Percentiles rank a stretch among this genome's conserved stretches.
These are phyloP conservation scores for Circaetus gallicus DNA, from an alignment of 2,113 vertebrate species.

Conservation along the genomic window DNA sequence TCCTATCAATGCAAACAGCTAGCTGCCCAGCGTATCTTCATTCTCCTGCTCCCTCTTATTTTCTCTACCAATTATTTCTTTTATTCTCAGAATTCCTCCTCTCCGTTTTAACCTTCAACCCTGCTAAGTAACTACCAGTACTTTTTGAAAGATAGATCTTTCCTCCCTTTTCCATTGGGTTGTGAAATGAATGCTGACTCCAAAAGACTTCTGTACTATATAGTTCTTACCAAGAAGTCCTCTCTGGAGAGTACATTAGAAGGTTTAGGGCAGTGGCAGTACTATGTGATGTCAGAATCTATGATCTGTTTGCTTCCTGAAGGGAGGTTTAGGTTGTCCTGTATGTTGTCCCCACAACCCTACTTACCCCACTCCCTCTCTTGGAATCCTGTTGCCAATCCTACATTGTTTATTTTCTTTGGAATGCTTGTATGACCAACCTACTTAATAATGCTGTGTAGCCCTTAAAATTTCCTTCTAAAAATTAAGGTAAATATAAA, in stretches of 20 bases:
- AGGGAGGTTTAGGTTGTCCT: neutral
- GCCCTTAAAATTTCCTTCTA: neutral
- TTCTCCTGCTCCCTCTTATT: neutral
- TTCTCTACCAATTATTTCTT: neutral
- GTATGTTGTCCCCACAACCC: neutral
- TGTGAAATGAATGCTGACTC: neutral
- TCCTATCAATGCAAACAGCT: neutral
- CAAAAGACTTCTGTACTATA: neutral
- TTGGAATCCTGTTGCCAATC: neutral
- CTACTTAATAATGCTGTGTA: neutral
- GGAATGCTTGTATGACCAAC: neutral
- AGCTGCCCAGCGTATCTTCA: neutral
- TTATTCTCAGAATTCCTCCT: neutral
- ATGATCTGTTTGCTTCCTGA: neutral
- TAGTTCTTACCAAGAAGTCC: neutral
- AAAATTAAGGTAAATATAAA: neutral
- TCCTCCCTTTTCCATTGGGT: neutral
- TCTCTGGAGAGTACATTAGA: neutral
- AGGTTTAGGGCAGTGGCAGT: neutral
- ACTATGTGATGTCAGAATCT: neutral
- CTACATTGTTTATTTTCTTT: accelerated
- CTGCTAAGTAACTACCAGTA: neutral
- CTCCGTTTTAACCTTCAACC: neutral
- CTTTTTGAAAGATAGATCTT: neutral
- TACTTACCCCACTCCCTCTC: neutral